Conservation (phyloP, 1,140 invertebrate species). For the Zophobas morio region DNA sequence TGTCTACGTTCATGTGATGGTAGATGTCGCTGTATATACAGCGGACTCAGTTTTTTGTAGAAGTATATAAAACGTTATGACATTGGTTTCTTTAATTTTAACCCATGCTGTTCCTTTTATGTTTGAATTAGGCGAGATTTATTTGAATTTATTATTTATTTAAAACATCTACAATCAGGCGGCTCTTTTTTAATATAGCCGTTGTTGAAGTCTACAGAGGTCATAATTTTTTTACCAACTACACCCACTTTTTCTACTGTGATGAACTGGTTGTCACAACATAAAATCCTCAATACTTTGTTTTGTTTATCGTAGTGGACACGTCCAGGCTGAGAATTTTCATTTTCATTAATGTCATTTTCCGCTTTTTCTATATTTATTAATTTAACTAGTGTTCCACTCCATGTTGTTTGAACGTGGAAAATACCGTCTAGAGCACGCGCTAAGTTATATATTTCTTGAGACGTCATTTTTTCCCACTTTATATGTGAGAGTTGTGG, state of each 20-base stretch:
- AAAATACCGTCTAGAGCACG: conserved; percentile 78
- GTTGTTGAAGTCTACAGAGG: conserved; percentile 78
- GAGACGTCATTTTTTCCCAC: conserved; percentile 76
- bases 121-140: background rate
- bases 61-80: background rate
- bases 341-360: conserved; percentile 50
- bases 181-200: conserved; percentile 74
- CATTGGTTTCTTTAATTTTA: conserved; percentile 12
- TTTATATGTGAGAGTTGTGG: conserved; percentile 73
- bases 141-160: conserved; percentile 17
- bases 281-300: conserved; percentile 72
- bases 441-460: conserved; percentile 76
- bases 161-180: conserved; percentile 56
- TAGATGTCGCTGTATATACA: too few species aligned
- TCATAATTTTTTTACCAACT: conserved; percentile 74
- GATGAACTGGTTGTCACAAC: conserved; percentile 73
- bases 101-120: background rate
- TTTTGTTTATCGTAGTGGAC: conserved; percentile 70
- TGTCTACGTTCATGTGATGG: too few species aligned
- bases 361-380: conserved; percentile 70
- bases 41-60: too few species aligned
- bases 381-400: conserved; percentile 73
- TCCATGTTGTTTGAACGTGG: conserved; percentile 74
- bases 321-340: conserved; percentile 65
- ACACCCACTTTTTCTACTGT: conserved; percentile 73